These are phyloP conservation scores for Eupithecia tripunctaria DNA, from an alignment of 2,888 invertebrate species.

Conservation along the genomic window DNA sequence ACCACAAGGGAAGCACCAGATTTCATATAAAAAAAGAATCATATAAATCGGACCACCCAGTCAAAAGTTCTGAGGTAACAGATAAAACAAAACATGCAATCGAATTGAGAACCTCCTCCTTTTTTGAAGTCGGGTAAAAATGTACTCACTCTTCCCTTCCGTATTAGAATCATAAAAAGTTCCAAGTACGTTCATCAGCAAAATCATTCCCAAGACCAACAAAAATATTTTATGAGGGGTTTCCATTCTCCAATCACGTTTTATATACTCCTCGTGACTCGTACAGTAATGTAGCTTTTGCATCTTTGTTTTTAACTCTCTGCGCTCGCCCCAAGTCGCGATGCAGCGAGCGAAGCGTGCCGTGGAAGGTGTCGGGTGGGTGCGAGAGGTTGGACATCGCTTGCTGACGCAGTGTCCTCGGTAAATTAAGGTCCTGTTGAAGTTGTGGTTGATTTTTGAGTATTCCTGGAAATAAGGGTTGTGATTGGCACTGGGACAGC, in stretches of 20 bases:
- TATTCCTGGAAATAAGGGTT: background rate
- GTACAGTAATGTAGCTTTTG: background rate
- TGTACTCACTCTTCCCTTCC: background rate
- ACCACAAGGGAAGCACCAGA: no score
- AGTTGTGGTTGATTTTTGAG: slow-evolving; percentile 26
- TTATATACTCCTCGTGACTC: background rate
- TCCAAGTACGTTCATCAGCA: slow-evolving; percentile 7
- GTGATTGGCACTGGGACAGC: no score
- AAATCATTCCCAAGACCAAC: background rate
- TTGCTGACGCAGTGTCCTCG: slow-evolving; percentile 49
- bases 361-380: background rate
- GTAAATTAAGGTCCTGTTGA: slow-evolving; percentile 49
- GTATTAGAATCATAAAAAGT: background rate
- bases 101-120: no score
- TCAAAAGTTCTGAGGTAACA: no score
- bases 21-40: no score
- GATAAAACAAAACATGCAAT: no score
- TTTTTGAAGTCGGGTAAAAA: no score
- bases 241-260: background rate
- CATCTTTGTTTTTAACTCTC: background rate
- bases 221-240: background rate
- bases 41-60: no score
- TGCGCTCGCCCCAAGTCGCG: background rate
- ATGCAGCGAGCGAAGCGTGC: slow-evolving; percentile 6
- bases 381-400: slow-evolving; percentile 33